These are phyloP conservation scores for Pyrgilauda ruficollis DNA, from an alignment of 2,113 vertebrate species.

Conservation along the genomic window DNA sequence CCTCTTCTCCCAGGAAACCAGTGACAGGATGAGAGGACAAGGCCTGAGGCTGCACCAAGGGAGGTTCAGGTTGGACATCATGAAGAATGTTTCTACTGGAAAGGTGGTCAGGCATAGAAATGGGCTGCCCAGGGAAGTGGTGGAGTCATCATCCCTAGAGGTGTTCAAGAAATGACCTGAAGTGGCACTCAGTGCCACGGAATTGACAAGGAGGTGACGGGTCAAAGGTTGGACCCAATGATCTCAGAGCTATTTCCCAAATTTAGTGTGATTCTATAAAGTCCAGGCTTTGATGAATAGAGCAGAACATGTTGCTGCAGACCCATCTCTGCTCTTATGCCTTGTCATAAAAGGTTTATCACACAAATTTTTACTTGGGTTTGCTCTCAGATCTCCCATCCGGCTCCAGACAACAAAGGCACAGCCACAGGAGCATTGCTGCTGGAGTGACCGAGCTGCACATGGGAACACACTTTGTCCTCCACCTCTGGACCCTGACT, in stretches of 20 bases:
- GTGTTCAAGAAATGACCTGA: background rate
- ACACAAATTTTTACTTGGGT: no score
- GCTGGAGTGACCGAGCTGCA: no score
- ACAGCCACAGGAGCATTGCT: no score
- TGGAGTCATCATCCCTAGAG: background rate
- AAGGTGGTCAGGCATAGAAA: background rate
- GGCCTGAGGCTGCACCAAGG: no score
- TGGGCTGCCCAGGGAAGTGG: background rate
- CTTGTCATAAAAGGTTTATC: background rate
- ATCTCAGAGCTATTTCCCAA: background rate
- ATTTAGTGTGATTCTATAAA: rapidly evolving
- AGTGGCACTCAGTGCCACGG: background rate
- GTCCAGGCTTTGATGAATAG: background rate
- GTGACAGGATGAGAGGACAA: background rate
- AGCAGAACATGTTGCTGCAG: background rate
- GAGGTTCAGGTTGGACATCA: background rate
- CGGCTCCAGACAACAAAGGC: no score
- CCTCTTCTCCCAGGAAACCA: background rate
- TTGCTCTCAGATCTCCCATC: no score
- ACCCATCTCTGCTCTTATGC: rapidly evolving
- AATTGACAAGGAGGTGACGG: no score
- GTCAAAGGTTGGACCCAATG: background rate
- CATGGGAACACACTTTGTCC: no score
- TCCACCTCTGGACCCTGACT: no score
- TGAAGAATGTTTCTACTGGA: background rate